Percentiles rank a stretch among this genome's conserved stretches.
Evolutionary conservation across 2,888 invertebrate species (phyloP).

Genomic region (Drosophila paramelanica): DNA sequence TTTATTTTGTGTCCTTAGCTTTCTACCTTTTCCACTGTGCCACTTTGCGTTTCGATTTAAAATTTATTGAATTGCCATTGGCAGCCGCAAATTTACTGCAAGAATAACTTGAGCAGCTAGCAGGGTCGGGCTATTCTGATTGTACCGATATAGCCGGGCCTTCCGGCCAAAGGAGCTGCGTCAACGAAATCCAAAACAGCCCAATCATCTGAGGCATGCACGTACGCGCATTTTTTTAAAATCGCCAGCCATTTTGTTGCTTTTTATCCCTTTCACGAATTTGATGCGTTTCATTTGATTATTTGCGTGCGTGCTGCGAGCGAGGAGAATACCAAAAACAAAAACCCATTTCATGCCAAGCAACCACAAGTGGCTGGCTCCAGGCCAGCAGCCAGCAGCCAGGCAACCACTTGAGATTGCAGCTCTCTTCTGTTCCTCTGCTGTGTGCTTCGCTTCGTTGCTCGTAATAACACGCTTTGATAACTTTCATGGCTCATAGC

Average conservation of each 20-base stretch:
- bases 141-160: slow-evolving; percentile 19
- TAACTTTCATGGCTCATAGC: slow-evolving; percentile 83
- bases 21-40: slow-evolving; percentile 44
- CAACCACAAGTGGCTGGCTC: slow-evolving; percentile 77
- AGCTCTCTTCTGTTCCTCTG: slow-evolving; percentile 5
- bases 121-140: slow-evolving; percentile 23
- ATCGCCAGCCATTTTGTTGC: slow-evolving; percentile 70
- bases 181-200: slow-evolving; percentile 53
- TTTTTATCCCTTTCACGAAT: slow-evolving; percentile 72
- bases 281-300: slow-evolving; percentile 80
- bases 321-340: slow-evolving; percentile 39
- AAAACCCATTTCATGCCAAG: slow-evolving; percentile 66
- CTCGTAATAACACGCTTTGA: slow-evolving; percentile 84
- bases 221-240: slow-evolving; percentile 54
- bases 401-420: slow-evolving; percentile 59
- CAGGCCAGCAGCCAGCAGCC: slow-evolving; percentile 38
- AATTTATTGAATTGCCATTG: slow-evolving; percentile 63
- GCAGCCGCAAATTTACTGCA: slow-evolving; percentile 50
- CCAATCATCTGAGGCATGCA: slow-evolving; percentile 21
- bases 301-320: slow-evolving; percentile 65
- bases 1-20: background rate
- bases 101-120: slow-evolving; percentile 36
- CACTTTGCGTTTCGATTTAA: slow-evolving; percentile 41
- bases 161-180: slow-evolving; percentile 46
- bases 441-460: slow-evolving; percentile 68